Evolutionary conservation across 2,797 vertebrate genomes (phyloP).

Genomic region (Notolabrus celidotus): DNA sequence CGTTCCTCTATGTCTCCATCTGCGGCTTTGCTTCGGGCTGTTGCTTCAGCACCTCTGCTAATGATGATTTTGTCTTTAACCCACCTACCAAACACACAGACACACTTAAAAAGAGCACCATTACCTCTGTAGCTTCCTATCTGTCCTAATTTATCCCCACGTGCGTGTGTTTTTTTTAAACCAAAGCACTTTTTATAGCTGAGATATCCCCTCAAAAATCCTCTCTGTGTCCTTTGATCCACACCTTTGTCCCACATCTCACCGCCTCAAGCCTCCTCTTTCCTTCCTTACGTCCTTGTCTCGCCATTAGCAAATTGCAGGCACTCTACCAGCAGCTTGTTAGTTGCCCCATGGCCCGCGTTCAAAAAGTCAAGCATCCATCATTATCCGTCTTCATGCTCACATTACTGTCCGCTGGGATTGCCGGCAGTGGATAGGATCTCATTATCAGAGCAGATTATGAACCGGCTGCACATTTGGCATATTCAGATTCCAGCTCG

Average conservation of each 20-base stretch:
- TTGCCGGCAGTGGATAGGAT: conserved; percentile 44
- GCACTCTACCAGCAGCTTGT: conserved; percentile 46
- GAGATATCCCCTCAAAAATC: conserved; percentile 15
- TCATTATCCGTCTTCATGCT: conserved; percentile 54
- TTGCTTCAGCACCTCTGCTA: conserved; percentile 53
- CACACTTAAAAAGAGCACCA: conserved; percentile 2
- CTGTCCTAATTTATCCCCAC: neutral
- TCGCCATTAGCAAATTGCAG: conserved; percentile 35
- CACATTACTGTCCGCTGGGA: conserved; percentile 38
- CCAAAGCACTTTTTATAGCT: neutral
- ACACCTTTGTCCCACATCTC: neutral
- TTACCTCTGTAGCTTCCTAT: neutral
- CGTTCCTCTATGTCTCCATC: conserved; percentile 39
- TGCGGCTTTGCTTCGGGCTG: conserved; percentile 55
- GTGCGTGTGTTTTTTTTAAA: neutral
- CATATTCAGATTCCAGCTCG: conserved; percentile 20
- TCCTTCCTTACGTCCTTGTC: conserved; percentile 16
- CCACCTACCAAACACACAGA: neutral
- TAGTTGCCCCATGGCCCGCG: conserved; percentile 34
- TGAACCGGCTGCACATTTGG: conserved; percentile 27
- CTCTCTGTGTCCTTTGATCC: conserved; percentile 11
- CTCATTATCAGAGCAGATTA: conserved; percentile 54
- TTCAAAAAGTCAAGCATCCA: conserved; percentile 52
- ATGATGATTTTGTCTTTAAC: conserved; percentile 47
- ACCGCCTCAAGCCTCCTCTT: conserved; percentile 7